These are phyloP conservation scores for Acropternis orthonyx DNA, from an alignment of 2,797 vertebrate genomes.

Conservation along the genomic window DNA sequence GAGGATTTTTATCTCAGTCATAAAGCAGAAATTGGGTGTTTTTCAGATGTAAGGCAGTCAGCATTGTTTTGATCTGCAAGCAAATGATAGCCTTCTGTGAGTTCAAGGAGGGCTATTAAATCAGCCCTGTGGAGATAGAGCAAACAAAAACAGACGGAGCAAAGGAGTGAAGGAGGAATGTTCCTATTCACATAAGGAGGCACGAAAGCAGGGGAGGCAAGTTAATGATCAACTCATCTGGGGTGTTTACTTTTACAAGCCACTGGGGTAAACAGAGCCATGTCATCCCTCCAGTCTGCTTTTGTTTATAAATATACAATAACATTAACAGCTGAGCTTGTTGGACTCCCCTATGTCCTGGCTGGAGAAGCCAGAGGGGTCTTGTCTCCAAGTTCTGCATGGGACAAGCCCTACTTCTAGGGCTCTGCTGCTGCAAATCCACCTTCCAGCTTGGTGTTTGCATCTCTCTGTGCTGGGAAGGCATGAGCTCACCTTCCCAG, in stretches of 20 bases:
- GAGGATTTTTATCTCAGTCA: constrained; percentile 42
- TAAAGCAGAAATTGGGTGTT: constrained; percentile 35
- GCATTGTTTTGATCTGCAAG: constrained; percentile 61
- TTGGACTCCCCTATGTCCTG: not conserved
- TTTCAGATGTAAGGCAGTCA: constrained; percentile 58
- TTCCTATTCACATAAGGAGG: not conserved
- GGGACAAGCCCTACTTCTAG: not conserved
- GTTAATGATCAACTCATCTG: constrained; percentile 15
- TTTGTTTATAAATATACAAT: constrained; percentile 28
- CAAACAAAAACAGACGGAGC: constrained; percentile 59
- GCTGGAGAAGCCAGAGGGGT: not conserved
- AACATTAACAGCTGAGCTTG: constrained; percentile 1
- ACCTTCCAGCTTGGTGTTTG: not conserved
- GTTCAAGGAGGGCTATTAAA: constrained; percentile 71
- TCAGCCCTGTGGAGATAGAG: constrained; percentile 66
- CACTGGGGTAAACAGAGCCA: constrained; percentile 48
- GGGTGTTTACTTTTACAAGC: constrained; percentile 58
- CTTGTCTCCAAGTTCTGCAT: not conserved
- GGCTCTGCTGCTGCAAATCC: not conserved
- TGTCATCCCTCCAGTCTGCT: not conserved
- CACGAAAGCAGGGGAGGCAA: not conserved
- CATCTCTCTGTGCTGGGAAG: not conserved
- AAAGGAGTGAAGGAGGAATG: not conserved
- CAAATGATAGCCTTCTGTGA: constrained; percentile 36
- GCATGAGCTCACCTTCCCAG: not conserved